Percentiles rank a stretch among this genome's conserved stretches.
Conservation (phyloP, 37 sponge, comb jelly and placozoan genomes). For the Bolinopsis microptera region DNA sequence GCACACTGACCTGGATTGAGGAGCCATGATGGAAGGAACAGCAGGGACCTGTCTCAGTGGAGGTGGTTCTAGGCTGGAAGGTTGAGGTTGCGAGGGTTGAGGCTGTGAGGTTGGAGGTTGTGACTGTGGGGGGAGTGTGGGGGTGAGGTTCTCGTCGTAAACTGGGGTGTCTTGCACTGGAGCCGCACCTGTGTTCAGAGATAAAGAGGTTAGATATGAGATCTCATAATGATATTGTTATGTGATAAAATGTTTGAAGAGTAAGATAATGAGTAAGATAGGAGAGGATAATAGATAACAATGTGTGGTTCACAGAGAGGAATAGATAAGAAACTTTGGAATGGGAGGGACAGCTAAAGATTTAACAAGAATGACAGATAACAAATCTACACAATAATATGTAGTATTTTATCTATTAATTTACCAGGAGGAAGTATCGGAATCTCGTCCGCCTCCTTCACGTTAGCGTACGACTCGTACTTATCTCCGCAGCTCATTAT, state of each 20-base stretch:
- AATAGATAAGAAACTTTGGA: too few species aligned
- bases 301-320: too few species aligned
- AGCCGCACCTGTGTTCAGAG: not conserved
- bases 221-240: too few species aligned
- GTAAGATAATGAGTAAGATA: too few species aligned
- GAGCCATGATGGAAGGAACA: not conserved
- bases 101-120: conserved; percentile 11
- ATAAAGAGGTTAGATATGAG: too few species aligned
- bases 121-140: not conserved
- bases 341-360: too few species aligned
- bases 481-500: conserved; percentile 12
- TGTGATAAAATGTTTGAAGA: too few species aligned
- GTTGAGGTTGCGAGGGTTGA: not conserved
- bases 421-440: conserved; percentile 23
- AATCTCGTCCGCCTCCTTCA: not conserved
- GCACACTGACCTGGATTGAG: not conserved
- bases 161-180: conserved; percentile 14
- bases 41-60: not conserved
- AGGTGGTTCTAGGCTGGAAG: not conserved
- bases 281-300: too few species aligned
- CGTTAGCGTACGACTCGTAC: not conserved
- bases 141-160: not conserved
- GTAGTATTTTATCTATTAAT: too few species aligned
- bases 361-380: too few species aligned
- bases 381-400: too few species aligned